Percentiles rank a stretch among this genome's conserved stretches.
Evolutionary conservation across 2,797 vertebrate species (phyloP).

Genomic region (Chaetophractus vellerosus): DNA sequence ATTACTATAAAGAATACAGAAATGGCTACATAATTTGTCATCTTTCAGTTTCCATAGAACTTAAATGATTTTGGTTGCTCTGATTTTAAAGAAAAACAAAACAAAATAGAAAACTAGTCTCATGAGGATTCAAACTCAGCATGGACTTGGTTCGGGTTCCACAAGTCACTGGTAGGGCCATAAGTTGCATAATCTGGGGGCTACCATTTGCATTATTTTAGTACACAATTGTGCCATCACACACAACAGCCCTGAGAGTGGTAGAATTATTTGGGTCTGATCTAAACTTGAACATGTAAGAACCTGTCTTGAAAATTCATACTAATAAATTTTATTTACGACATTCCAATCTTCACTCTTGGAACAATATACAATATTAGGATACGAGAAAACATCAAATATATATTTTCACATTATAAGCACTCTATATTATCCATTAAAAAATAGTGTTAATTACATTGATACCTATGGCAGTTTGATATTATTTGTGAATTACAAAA

Average conservation of each 20-base stretch:
- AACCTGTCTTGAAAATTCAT: neutral
- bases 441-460: neutral
- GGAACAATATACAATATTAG: conserved; percentile 7
- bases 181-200: neutral
- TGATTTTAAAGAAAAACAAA: neutral
- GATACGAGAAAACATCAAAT: neutral
- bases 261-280: neutral
- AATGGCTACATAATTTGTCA: neutral
- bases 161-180: neutral
- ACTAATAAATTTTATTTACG: neutral
- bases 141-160: neutral
- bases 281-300: neutral
- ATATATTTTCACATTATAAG: conserved; percentile 28
- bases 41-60: neutral
- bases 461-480: too few species aligned
- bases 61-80: conserved; percentile 48
- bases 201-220: neutral
- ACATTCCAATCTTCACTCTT: neutral
- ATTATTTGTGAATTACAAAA: too few species aligned
- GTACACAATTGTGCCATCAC: neutral
- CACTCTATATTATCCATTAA: neutral
- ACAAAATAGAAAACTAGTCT: neutral
- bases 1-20: conserved; percentile 29
- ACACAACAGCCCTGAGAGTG: neutral
- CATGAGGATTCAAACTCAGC: neutral